A percentile compares a stretch with the other conserved stretches of the same genome.
Conservation (phyloP, 2,888 invertebrate species). For the Cantharis flavilabris region DNA sequence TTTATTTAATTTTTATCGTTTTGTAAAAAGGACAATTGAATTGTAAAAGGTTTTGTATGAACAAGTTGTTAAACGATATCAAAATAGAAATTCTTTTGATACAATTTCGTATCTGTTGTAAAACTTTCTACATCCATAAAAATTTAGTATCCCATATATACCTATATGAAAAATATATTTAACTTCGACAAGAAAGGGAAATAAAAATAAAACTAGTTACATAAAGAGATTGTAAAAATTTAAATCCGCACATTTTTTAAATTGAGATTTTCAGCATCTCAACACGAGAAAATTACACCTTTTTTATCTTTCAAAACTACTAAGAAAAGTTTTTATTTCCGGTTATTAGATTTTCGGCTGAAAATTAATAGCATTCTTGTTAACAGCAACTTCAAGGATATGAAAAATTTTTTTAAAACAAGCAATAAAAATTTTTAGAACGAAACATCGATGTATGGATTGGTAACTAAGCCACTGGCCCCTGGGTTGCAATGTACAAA, state of each 20-base stretch:
- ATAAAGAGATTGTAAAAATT: not conserved
- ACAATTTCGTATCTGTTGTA: not conserved
- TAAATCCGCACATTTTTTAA: not conserved
- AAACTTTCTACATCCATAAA: not conserved
- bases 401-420: no score
- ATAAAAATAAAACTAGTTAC: not conserved
- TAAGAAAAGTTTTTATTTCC: not conserved
- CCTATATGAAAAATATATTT: not conserved
- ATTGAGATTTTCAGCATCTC: not conserved
- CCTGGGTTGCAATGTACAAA: no score
- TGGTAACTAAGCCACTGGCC: no score
- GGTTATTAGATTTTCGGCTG: not conserved
- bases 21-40: not conserved
- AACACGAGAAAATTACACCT: not conserved
- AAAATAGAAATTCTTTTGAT: not conserved
- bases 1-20: not conserved
- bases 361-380: not conserved
- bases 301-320: not conserved
- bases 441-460: no score
- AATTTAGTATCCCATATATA: not conserved
- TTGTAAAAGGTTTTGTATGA: not conserved
- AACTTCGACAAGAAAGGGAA: not conserved
- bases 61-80: constrained; percentile 3
- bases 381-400: no score
- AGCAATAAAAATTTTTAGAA: no score